These are phyloP conservation scores for Platyscapa corneri DNA, from an alignment of 1,140 invertebrate species.

Conservation along the genomic window DNA sequence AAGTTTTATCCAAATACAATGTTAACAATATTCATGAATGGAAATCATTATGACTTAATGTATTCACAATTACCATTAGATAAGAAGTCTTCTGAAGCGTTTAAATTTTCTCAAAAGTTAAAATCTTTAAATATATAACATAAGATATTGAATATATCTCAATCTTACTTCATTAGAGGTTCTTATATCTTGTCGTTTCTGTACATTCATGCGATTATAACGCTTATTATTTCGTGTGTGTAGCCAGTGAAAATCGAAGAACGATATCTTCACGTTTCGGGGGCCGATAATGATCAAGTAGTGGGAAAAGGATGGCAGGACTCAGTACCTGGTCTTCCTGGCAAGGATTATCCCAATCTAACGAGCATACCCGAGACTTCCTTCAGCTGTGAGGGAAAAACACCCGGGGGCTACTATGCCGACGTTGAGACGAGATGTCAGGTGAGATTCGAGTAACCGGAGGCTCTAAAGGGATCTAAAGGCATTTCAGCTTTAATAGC, in stretches of 20 bases:
- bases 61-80: no score
- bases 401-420: conserved; percentile 78
- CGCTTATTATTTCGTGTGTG: neutral
- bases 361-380: conserved; percentile 75
- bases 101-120: no score
- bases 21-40: no score
- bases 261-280: neutral
- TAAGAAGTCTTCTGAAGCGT: no score
- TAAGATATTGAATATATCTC: no score
- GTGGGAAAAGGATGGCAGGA: conserved; percentile 56
- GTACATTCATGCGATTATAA: neutral
- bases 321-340: conserved; percentile 75
- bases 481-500: neutral
- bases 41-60: no score
- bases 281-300: neutral
- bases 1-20: no score
- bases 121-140: no score
- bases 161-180: no score
- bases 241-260: conserved; percentile 37
- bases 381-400: conserved; percentile 77
- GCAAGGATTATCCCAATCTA: conserved; percentile 75
- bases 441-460: conserved; percentile 52
- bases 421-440: conserved; percentile 76
- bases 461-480: neutral
- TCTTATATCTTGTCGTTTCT: no score